Percentiles rank a stretch among this genome's conserved stretches.
Conservation (phyloP, 2,888 invertebrate genomes). For the Sisyra nigra region DNA sequence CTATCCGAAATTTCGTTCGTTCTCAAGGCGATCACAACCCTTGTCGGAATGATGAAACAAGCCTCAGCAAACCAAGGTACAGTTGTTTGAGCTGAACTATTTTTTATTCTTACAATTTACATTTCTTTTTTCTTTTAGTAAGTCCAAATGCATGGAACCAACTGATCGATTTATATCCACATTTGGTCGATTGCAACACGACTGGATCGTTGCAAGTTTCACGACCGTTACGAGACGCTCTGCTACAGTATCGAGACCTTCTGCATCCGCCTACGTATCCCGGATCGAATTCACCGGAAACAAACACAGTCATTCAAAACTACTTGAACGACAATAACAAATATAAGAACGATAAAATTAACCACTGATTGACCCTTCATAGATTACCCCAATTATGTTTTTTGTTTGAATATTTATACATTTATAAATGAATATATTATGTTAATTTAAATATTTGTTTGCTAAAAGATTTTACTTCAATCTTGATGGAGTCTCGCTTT, state of each 20-base stretch:
- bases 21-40: slow-evolving; percentile 81
- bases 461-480: no score
- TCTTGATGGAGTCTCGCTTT: no score
- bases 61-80: slow-evolving; percentile 74
- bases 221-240: slow-evolving; percentile 63
- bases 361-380: no score
- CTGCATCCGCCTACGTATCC: slow-evolving; percentile 40
- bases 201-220: slow-evolving; percentile 68
- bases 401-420: no score
- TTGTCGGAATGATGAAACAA: slow-evolving; percentile 83
- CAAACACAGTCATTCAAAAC: no score
- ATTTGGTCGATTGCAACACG: slow-evolving; percentile 72
- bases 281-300: no score
- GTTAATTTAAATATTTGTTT: no score
- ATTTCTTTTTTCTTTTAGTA: slow-evolving; percentile 35
- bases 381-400: no score
- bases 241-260: slow-evolving; percentile 75
- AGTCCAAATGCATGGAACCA: slow-evolving; percentile 87
- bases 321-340: no score
- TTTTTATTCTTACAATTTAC: background rate
- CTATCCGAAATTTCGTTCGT: slow-evolving; percentile 94
- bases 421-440: no score
- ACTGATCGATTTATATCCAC: slow-evolving; percentile 79
- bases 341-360: no score
- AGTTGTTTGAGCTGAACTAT: slow-evolving; percentile 2